Conservation (phyloP, 1,140 invertebrate species). For the Halictus rubicundus region DNA sequence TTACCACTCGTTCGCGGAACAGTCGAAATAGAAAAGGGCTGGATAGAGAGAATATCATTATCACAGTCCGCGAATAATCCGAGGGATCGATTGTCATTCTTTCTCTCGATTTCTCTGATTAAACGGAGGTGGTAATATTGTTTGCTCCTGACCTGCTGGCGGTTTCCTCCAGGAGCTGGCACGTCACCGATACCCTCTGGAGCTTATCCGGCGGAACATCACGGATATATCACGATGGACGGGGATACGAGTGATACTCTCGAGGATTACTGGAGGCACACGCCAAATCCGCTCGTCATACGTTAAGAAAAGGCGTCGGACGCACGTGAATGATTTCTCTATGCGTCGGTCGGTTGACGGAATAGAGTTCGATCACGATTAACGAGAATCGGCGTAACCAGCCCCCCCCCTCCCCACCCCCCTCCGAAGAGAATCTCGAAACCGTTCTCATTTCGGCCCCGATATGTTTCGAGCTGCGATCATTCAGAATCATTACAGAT, state of each 20-base stretch:
- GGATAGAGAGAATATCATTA: constrained; percentile 1
- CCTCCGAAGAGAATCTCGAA: too few species aligned
- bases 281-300: neutral
- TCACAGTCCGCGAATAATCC: neutral
- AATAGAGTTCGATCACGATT: neutral
- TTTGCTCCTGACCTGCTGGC: neutral
- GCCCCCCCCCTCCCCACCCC: too few species aligned
- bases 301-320: neutral
- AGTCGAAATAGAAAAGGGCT: neutral
- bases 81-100: neutral
- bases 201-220: constrained; percentile 14
- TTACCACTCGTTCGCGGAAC: constrained; percentile 22
- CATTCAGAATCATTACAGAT: too few species aligned
- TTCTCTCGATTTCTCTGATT: constrained; percentile 1
- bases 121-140: neutral
- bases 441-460: too few species aligned
- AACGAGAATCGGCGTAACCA: too few species aligned
- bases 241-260: constrained; percentile 13
- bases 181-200: constrained; percentile 17
- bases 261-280: constrained; percentile 3
- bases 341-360: neutral
- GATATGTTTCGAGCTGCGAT: too few species aligned
- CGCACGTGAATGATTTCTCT: neutral
- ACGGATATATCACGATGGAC: constrained; percentile 21
- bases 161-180: constrained; percentile 2